These are phyloP conservation scores for Zophobas morio DNA, from an alignment of 1,140 invertebrate species.

Conservation along the genomic window DNA sequence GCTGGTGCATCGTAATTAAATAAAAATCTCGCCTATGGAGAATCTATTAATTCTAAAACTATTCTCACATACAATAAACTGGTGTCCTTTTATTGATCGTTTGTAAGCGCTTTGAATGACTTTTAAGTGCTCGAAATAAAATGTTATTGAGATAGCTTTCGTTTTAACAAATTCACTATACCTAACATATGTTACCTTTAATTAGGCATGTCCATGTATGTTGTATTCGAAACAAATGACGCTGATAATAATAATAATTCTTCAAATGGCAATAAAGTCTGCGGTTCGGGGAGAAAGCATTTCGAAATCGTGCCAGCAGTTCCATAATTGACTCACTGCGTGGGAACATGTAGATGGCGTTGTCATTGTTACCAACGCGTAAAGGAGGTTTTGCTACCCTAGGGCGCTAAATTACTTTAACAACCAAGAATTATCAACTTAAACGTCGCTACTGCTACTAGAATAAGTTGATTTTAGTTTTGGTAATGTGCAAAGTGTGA, in stretches of 20 bases:
- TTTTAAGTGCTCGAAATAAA: constrained; percentile 7
- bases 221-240: background rate
- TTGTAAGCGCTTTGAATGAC: constrained; percentile 15
- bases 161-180: constrained; percentile 19
- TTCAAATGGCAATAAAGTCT: no score
- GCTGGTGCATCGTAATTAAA: constrained; percentile 21
- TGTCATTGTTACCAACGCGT: no score
- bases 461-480: no score
- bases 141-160: background rate
- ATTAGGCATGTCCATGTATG: constrained; percentile 9
- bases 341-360: no score
- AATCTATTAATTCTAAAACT: background rate
- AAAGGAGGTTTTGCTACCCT: no score
- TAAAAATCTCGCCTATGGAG: constrained; percentile 18
- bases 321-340: no score
- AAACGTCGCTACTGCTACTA: no score
- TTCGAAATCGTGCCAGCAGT: no score
- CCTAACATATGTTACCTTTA: constrained; percentile 12
- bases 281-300: no score
- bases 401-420: no score
- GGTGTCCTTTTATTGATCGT: constrained; percentile 23
- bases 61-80: constrained; percentile 1
- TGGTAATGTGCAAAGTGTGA: no score
- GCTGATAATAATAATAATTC: background rate
- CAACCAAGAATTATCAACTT: no score